phyloP scores from a whole-genome alignment of 2,888 invertebrate species.

The Bombyx huttoni region DNA sequence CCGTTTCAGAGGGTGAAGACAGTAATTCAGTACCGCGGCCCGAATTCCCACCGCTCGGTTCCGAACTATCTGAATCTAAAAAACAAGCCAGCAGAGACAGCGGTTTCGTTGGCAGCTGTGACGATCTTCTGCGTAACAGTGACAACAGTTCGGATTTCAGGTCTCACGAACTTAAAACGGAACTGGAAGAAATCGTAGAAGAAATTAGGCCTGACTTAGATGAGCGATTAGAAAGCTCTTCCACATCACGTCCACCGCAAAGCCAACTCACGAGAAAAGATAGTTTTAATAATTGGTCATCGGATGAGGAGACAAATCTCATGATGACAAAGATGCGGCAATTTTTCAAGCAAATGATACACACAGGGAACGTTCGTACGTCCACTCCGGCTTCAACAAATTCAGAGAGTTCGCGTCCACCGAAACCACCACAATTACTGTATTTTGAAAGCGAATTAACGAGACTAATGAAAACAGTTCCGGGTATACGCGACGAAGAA shows the following conservation, averaged over 20 bases:
- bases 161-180: constrained; percentile 67
- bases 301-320: constrained; percentile 92
- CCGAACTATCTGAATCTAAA: constrained; percentile 75
- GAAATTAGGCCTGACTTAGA: constrained; percentile 72
- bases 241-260: constrained; percentile 65
- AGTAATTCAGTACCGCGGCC: constrained; percentile 79
- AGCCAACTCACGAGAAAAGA: constrained; percentile 83
- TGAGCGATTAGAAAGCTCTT: constrained; percentile 58
- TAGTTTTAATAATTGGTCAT: constrained; percentile 95
- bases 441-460: constrained; percentile 93
- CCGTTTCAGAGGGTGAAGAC: constrained; percentile 77
- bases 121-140: constrained; percentile 82
- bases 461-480: constrained; percentile 92
- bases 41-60: constrained; percentile 72
- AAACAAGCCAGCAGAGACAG: constrained; percentile 90
- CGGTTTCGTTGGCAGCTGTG: constrained; percentile 90
- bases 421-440: constrained; percentile 87
- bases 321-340: constrained; percentile 97
- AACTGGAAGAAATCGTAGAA: constrained; percentile 73
- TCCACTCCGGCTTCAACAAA: constrained; percentile 71
- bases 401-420: constrained; percentile 74
- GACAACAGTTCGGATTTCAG: constrained; percentile 69
- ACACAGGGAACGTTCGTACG: constrained; percentile 69
- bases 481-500: constrained; percentile 91
- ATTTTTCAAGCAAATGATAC: constrained; percentile 93